phyloP scores from a whole-genome alignment of 1,140 invertebrate genomes.

The Amphibalanus amphitrite region DNA sequence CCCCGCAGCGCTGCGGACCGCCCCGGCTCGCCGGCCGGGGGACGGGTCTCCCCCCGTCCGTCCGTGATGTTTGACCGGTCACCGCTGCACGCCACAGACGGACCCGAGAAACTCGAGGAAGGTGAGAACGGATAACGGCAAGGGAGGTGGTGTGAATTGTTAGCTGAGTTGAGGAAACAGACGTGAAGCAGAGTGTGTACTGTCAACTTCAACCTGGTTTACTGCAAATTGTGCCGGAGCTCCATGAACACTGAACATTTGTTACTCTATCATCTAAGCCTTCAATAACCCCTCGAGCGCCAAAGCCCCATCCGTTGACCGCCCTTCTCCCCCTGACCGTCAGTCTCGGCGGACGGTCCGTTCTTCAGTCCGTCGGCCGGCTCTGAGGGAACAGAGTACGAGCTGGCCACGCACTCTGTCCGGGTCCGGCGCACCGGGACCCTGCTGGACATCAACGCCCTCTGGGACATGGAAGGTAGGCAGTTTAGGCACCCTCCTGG shows the following conservation, averaged over 20 bases:
- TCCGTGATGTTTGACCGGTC: not conserved
- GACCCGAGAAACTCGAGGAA: slow-evolving; percentile 1
- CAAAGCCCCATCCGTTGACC: no score
- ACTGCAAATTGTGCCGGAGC: no score
- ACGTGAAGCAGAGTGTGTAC: no score
- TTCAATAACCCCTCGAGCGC: no score
- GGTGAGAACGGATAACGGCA: not conserved
- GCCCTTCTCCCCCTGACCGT: no score
- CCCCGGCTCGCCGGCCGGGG: not conserved
- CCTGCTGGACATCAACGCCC: slow-evolving; percentile 30
- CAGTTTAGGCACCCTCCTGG: slow-evolving; percentile 14
- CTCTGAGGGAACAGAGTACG: slow-evolving; percentile 22
- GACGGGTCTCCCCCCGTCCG: not conserved
- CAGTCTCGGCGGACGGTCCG: not conserved
- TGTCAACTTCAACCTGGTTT: no score
- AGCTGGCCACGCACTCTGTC: slow-evolving; percentile 35
- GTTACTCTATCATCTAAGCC: no score
- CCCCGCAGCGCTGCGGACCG: slow-evolving; percentile 7
- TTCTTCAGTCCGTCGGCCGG: slow-evolving; percentile 3
- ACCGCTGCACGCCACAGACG: not conserved
- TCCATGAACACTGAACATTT: no score
- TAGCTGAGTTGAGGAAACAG: no score
- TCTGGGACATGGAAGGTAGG: slow-evolving; percentile 29
- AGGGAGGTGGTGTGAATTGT: no score
- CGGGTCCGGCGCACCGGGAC: slow-evolving; percentile 32